phyloP scores from a whole-genome alignment of 2,888 invertebrate genomes.

The Atethmia centrago region DNA sequence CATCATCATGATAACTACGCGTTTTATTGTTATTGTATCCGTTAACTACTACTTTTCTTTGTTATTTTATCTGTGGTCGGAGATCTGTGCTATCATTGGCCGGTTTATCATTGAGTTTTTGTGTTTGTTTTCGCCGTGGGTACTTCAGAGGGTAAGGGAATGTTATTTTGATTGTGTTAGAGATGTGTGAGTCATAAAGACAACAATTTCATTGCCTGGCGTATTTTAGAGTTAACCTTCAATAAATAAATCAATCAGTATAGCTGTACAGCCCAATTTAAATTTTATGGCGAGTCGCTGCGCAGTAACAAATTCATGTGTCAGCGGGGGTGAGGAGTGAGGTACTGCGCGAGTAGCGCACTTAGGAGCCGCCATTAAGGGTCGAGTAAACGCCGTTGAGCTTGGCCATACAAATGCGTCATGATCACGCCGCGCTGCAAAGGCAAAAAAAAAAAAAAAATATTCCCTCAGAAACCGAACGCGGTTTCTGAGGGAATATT shows the following conservation, averaged over 20 bases:
- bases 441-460: too few relatives aligned
- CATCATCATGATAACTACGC: slow-evolving; percentile 47
- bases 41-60: slow-evolving; percentile 34
- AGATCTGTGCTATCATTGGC: slow-evolving; percentile 44
- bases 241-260: not conserved
- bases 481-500: too few relatives aligned
- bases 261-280: not conserved
- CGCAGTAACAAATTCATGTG: too few relatives aligned
- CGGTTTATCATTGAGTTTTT: slow-evolving; percentile 37
- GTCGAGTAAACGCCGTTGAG: too few relatives aligned
- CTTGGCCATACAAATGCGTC: too few relatives aligned
- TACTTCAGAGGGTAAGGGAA: slow-evolving; percentile 6
- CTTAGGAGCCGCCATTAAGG: too few relatives aligned
- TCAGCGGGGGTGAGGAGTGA: too few relatives aligned
- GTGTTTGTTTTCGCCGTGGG: slow-evolving; percentile 29
- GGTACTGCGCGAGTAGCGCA: too few relatives aligned
- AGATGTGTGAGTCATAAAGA: not conserved
- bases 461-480: too few relatives aligned
- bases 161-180: slow-evolving; percentile 26
- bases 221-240: not conserved
- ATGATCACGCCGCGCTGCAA: too few relatives aligned
- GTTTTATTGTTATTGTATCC: slow-evolving; percentile 42
- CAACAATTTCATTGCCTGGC: not conserved
- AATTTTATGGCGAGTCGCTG: too few relatives aligned
- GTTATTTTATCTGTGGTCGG: slow-evolving; percentile 46